Conservation (phyloP, 2,113 vertebrate genomes). For the Podarcis cretensis region DNA sequence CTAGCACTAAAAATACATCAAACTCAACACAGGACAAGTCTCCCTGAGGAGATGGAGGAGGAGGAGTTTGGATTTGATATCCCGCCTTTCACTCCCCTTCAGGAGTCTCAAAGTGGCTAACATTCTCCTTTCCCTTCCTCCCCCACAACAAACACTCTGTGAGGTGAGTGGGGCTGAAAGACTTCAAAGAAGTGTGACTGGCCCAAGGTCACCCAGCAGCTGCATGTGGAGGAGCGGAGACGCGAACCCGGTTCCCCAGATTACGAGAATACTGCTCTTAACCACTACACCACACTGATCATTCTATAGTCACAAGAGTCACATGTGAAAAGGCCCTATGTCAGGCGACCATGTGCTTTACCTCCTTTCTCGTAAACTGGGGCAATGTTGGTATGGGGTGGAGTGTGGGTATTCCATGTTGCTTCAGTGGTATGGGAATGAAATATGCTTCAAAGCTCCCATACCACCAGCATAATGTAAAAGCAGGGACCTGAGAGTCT, state of each 20-base stretch:
- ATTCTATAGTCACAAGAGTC: neutral
- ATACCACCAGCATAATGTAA: neutral
- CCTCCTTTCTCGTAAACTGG: neutral
- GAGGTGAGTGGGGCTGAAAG: too few relatives aligned
- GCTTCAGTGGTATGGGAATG: neutral
- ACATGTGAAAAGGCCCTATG: neutral
- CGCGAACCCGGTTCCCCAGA: too few relatives aligned
- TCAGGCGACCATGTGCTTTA: neutral
- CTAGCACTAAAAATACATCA: neutral
- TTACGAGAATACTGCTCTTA: too few relatives aligned
- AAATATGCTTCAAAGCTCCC: neutral
- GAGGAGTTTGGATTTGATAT: too few relatives aligned
- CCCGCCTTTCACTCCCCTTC: too few relatives aligned
- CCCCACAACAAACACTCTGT: too few relatives aligned
- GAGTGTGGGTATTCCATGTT: neutral
- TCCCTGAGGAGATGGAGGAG: neutral
- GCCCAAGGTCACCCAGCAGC: too few relatives aligned
- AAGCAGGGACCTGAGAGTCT: neutral
- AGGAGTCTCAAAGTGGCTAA: too few relatives aligned
- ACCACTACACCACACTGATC: too few relatives aligned
- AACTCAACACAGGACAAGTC: neutral
- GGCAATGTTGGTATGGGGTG: neutral
- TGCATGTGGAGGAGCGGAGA: too few relatives aligned
- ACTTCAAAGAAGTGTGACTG: too few relatives aligned
- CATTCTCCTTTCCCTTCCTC: too few relatives aligned